Conservation (phyloP, 2,888 invertebrate genomes). For the Eilema depressum region DNA sequence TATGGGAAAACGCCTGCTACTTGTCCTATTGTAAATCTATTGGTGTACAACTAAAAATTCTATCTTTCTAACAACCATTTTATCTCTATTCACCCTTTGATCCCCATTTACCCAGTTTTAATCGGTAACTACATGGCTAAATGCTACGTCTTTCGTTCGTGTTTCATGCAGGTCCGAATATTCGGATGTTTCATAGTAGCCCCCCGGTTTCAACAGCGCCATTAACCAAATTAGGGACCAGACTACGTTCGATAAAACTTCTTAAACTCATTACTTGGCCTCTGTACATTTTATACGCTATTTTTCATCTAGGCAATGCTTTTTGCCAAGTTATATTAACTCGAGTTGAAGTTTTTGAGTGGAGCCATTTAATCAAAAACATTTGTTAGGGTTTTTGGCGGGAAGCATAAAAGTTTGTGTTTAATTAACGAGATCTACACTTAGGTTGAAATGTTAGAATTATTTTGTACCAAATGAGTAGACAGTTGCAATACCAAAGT, state of each 20-base stretch:
- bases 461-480: not conserved
- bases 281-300: constrained; percentile 9
- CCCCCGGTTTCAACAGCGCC: constrained; percentile 4
- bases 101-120: too few species aligned
- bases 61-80: too few species aligned
- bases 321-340: constrained; percentile 14
- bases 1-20: too few species aligned
- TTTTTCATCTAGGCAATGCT: constrained; percentile 16
- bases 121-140: too few species aligned
- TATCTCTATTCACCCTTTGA: too few species aligned
- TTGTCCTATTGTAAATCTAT: too few species aligned
- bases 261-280: constrained; percentile 10
- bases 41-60: too few species aligned
- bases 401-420: not conserved
- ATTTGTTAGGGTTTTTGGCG: not conserved
- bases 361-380: not conserved
- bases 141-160: too few species aligned
- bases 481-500: not conserved
- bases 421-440: not conserved
- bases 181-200: too few species aligned
- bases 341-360: constrained; percentile 3
- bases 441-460: not conserved
- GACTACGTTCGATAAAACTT: constrained; percentile 15
- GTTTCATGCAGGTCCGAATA: too few species aligned
- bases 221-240: constrained; percentile 19